phyloP scores from a whole-genome alignment of 2,797 vertebrate species.

The Adelosebastes latens region DNA sequence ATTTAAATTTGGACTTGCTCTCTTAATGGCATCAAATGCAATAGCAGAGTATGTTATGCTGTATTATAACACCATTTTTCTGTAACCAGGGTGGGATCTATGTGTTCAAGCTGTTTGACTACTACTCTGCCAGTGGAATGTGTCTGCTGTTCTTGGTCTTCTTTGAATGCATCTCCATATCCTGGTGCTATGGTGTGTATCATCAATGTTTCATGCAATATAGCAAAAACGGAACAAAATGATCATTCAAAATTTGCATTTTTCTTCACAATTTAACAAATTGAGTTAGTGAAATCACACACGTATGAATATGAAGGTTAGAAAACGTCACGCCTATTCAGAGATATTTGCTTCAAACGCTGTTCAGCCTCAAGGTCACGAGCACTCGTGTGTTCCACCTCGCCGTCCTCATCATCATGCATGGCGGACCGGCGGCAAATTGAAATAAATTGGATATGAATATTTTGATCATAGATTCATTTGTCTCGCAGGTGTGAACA shows the following conservation, averaged over 20 bases:
- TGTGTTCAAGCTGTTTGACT: constrained; percentile 98
- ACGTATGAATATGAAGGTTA: constrained; percentile 4
- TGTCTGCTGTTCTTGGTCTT: constrained; percentile 98
- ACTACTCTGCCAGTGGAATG: constrained; percentile 99
- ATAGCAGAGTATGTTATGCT: not conserved
- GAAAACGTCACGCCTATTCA: constrained; percentile 14
- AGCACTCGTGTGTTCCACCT: constrained; percentile 47
- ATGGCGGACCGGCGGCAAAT: constrained; percentile 58
- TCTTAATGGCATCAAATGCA: not conserved
- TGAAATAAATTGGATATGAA: constrained; percentile 72
- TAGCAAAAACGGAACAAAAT: not conserved
- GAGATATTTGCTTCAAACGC: constrained; percentile 38
- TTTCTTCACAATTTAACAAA: not conserved
- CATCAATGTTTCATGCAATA: constrained; percentile 5
- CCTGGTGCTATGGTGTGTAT: constrained; percentile 96
- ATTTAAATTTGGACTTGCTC: constrained; percentile 7
- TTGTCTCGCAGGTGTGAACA: constrained; percentile 90
- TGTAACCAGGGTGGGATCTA: constrained; percentile 92
- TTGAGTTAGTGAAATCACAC: not conserved
- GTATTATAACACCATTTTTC: constrained; percentile 28
- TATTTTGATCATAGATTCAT: constrained; percentile 60
- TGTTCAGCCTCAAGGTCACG: constrained; percentile 56
- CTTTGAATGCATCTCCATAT: constrained; percentile 99
- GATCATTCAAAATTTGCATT: not conserved
- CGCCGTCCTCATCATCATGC: constrained; percentile 63